Conservation (phyloP, 2,888 invertebrate genomes). For the Podabrus alpinus region DNA sequence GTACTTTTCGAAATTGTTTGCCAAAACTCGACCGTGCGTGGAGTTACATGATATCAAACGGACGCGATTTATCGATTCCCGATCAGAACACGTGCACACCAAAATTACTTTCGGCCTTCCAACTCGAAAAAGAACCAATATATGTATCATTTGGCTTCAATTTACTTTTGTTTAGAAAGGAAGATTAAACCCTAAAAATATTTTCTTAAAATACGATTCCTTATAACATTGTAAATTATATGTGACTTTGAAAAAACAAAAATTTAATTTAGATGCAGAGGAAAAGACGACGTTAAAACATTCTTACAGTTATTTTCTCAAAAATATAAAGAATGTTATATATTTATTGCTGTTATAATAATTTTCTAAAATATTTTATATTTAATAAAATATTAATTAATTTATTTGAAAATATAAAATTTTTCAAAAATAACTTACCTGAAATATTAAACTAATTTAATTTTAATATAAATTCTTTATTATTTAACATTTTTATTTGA, state of each 20-base stretch:
- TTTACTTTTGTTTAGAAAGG: conserved; percentile 9
- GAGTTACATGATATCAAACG: conserved; percentile 38
- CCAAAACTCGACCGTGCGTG: conserved; percentile 37
- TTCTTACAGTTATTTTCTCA: not conserved
- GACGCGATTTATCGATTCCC: conserved; percentile 41
- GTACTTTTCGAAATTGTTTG: conserved; percentile 27
- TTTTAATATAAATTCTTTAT: too few species aligned
- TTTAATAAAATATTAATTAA: too few species aligned
- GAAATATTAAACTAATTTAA: too few species aligned
- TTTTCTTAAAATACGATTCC: not conserved
- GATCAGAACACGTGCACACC: conserved; percentile 39
- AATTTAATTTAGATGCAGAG: not conserved
- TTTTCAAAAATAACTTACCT: too few species aligned
- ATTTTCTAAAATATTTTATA: too few species aligned
- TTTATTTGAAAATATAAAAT: not conserved
- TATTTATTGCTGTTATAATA: not conserved
- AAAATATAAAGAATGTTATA: not conserved
- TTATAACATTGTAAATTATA: not conserved
- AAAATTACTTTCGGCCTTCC: conserved; percentile 40
- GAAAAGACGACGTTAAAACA: not conserved
- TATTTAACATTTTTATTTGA: too few species aligned
- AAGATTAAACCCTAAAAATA: not conserved
- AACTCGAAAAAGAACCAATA: conserved; percentile 42
- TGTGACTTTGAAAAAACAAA: not conserved
- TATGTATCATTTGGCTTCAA: conserved; percentile 30